Evolutionary conservation across 2,797 vertebrate genomes (phyloP).

Genomic region (Nyctibius grandis): DNA sequence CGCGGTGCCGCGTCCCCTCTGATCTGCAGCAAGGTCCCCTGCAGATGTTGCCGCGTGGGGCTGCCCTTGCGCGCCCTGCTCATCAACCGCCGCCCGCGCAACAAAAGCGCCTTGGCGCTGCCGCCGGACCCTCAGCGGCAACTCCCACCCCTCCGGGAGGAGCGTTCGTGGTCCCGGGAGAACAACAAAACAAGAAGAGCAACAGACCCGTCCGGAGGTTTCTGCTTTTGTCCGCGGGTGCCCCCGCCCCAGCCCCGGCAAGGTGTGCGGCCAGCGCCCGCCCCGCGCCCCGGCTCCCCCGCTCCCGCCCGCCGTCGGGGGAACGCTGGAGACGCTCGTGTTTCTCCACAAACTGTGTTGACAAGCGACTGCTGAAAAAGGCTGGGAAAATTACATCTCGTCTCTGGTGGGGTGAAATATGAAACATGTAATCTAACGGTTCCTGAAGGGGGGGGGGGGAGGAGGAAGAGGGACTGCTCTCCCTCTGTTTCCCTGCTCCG

Average conservation of each 20-base stretch:
- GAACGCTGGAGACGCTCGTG: background rate
- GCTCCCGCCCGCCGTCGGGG: background rate
- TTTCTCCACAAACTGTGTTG: conserved; percentile 32
- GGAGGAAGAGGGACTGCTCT: background rate
- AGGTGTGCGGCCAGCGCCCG: background rate
- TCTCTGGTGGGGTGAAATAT: conserved; percentile 38
- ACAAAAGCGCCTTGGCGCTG: background rate
- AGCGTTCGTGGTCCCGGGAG: background rate
- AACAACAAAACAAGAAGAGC: background rate
- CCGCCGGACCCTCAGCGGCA: background rate
- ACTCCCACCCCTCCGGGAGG: background rate
- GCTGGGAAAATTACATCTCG: conserved; percentile 47
- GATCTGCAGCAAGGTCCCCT: background rate
- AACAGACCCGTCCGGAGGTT: background rate
- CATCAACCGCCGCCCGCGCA: background rate
- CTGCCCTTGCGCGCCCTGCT: background rate
- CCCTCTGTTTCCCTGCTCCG: conserved; percentile 45
- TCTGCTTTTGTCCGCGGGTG: background rate
- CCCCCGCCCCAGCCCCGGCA: background rate
- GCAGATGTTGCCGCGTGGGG: background rate
- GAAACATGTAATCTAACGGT: conserved; percentile 67
- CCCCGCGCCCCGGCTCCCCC: background rate
- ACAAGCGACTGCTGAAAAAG: conserved; percentile 37
- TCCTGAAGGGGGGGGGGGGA: background rate
- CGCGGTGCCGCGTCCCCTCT: background rate